Evolutionary conservation across 2,888 invertebrate species (phyloP).

Genomic region (Sminthurinus aureus): DNA sequence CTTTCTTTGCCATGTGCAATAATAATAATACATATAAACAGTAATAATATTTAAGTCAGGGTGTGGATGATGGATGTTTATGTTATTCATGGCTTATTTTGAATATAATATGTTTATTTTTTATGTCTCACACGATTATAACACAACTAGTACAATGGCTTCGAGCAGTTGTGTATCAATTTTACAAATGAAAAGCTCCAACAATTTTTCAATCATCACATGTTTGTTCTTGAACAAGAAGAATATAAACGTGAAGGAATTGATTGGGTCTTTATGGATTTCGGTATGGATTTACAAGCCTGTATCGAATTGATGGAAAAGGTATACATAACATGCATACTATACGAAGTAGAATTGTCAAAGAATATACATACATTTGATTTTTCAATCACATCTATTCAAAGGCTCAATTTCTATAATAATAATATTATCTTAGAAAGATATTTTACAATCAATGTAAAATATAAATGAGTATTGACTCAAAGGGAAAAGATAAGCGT

Average conservation of each 20-base stretch:
- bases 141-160: conserved; percentile 89
- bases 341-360: not conserved
- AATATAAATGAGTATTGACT: too few relatives aligned
- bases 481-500: too few relatives aligned
- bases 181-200: conserved; percentile 99
- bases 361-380: not conserved
- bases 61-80: not conserved
- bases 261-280: conserved; percentile 98
- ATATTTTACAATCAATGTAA: too few relatives aligned
- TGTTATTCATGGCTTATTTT: not conserved
- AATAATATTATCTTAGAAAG: too few relatives aligned
- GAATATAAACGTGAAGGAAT: conserved; percentile 98
- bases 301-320: conserved; percentile 99
- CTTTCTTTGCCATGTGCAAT: not conserved
- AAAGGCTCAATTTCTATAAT: conserved; percentile 30
- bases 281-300: conserved; percentile 98
- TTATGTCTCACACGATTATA: not conserved
- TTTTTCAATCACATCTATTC: conserved; percentile 73
- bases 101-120: conserved; percentile 68
- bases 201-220: conserved; percentile 99
- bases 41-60: too few relatives aligned
- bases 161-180: conserved; percentile 99
- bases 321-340: conserved; percentile 68
- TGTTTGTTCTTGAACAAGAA: conserved; percentile 99
- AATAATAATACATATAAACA: not conserved